Conservation (phyloP, 1,140 invertebrate species). For the Drosophila elegans region DNA sequence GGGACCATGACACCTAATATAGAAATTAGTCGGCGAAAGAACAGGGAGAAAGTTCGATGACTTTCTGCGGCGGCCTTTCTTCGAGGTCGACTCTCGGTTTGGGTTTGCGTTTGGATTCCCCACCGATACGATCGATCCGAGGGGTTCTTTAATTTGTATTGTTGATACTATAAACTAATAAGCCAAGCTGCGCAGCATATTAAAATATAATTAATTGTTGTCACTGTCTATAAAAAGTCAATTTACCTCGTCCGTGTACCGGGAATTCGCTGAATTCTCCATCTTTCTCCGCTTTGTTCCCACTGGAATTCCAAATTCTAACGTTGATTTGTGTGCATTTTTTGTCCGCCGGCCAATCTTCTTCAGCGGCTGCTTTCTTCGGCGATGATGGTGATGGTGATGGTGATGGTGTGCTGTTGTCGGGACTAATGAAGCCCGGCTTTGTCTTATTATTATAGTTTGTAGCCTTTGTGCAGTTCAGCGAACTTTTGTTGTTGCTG, state of each 20-base stretch:
- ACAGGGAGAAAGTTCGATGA: slow-evolving; percentile 77
- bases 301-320: slow-evolving; percentile 58
- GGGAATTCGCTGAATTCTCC: slow-evolving; percentile 53
- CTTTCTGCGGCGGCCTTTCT: slow-evolving; percentile 76
- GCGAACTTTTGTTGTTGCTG: slow-evolving; percentile 76
- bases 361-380: slow-evolving; percentile 63
- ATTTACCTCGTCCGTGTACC: slow-evolving; percentile 58
- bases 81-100: slow-evolving; percentile 37
- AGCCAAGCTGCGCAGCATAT: slow-evolving; percentile 73
- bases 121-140: slow-evolving; percentile 11
- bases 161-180: slow-evolving; percentile 83
- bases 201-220: slow-evolving; percentile 83
- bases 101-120: neutral
- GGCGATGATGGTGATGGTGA: slow-evolving; percentile 23
- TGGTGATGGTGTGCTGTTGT: slow-evolving; percentile 27
- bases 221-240: slow-evolving; percentile 82
- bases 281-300: slow-evolving; percentile 53
- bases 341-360: slow-evolving; percentile 58
- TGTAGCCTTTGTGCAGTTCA: slow-evolving; percentile 78
- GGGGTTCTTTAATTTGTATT: slow-evolving; percentile 63
- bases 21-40: slow-evolving; percentile 70
- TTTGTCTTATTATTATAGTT: slow-evolving; percentile 68
- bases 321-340: slow-evolving; percentile 80
- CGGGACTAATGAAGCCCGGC: slow-evolving; percentile 50
- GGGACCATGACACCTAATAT: slow-evolving; percentile 73